Base-by-base conservation (phyloP, 2,113 vertebrate genomes). In the Campylorhamphus procurvoides region DNA sequence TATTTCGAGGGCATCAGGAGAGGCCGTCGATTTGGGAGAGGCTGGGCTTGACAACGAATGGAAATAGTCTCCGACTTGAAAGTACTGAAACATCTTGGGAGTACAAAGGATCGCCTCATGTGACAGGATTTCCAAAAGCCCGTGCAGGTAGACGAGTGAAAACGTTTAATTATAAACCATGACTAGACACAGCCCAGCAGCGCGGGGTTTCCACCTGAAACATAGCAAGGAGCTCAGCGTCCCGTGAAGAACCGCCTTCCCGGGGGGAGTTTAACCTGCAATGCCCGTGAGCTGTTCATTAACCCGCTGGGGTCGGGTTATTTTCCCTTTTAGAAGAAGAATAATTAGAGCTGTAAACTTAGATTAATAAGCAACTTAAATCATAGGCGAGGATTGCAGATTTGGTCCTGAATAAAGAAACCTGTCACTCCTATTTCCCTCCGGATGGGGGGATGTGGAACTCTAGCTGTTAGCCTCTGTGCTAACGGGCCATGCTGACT, bases 241-340 rank as follows among this genome's bases (percentile, higher is more conserved):
- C 93, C 89, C 42, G 82, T 90, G 97, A 94, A 96, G 80, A 86
- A 4, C 81, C 55, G 37, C 71, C 62, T 69, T 95, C 84, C 90
- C 73, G 40, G 58, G 84, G 93, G 73, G 59, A 66, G 80, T 95
- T 90, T 89, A 94, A 97, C 96, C 89, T 90, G 76, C 50, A 42
- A 24, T 25, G 19, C 66, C 76, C 81, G 10, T 33, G 31, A 79
- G 97, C 82, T 98, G 96, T 87, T 98, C 89, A 98, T 98, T 98
- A 98, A 98, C 98, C 96, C 29, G 31, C 42, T 28, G 69, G 37
- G 49, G 52, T 69, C 84, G 76, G 87, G 76, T 91, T 95, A 46
- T 92, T 97, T 96, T 87, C 93, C 91, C 90, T 93, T 50, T 78
- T 40, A 66, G 94, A 91, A 75, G 67, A 92, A 88, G 55, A 90